These are phyloP conservation scores for Crocuta crocuta DNA, from an alignment of 2,113 vertebrate species.

Conservation along the genomic window DNA sequence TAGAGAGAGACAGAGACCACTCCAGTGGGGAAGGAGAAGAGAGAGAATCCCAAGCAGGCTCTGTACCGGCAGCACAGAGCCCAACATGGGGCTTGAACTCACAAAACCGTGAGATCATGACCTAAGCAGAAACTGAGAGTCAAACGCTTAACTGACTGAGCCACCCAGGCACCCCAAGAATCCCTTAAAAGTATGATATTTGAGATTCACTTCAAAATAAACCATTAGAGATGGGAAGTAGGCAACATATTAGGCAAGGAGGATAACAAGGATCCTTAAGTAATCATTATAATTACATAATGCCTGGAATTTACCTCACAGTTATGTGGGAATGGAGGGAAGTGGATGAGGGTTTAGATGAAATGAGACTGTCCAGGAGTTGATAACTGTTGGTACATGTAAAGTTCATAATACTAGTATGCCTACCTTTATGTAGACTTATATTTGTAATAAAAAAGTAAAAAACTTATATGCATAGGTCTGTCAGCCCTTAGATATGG, in stretches of 20 bases:
- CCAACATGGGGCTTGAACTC: neutral
- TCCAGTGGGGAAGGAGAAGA: neutral
- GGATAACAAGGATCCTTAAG: neutral
- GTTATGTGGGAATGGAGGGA: neutral
- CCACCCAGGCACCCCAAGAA: neutral
- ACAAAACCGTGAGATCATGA: neutral
- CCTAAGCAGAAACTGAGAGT: neutral
- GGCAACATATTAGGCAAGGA: neutral
- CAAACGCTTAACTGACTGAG: neutral
- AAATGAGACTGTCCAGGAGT: neutral
- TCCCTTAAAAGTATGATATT: neutral
- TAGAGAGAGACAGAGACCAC: neutral
- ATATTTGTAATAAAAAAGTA: neutral
- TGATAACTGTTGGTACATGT: neutral
- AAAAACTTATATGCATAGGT: neutral
- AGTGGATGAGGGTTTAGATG: neutral
- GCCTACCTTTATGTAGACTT: neutral
- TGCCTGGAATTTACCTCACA: neutral
- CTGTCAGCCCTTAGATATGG: neutral
- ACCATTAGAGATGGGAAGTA: neutral
- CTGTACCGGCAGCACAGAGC: neutral
- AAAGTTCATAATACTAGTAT: neutral
- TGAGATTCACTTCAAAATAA: slow-evolving; percentile 3
- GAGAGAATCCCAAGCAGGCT: neutral
- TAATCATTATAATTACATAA: neutral